Percentiles rank a stretch among this genome's conserved stretches.
Evolutionary conservation across 2,113 vertebrate species (phyloP).

Genomic region (Stigmatopora nigra): DNA sequence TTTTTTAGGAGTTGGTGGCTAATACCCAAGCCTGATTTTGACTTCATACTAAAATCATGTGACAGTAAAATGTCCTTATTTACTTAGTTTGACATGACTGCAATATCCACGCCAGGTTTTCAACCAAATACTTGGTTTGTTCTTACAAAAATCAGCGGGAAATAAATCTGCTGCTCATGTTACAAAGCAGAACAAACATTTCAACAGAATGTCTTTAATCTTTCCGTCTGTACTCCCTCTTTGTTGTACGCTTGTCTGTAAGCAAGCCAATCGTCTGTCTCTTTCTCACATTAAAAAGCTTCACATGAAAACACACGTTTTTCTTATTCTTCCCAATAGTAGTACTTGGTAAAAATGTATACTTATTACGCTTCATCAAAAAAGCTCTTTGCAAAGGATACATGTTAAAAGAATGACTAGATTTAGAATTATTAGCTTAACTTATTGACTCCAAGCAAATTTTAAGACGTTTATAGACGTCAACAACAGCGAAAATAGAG

Average conservation of each 20-base stretch:
- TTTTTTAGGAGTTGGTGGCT: too few species aligned
- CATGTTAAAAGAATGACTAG: too few species aligned
- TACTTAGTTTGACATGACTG: neutral
- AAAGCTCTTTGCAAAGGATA: too few species aligned
- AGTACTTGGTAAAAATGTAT: too few species aligned
- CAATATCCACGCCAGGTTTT: neutral
- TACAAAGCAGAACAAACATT: constrained; percentile 22
- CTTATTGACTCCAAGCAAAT: too few species aligned
- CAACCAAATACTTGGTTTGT: neutral
- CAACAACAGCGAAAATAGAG: too few species aligned
- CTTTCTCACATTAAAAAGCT: neutral
- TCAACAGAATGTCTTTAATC: constrained; percentile 6
- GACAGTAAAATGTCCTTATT: neutral
- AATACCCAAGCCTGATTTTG: neutral
- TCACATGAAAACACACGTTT: neutral
- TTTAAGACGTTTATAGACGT: too few species aligned
- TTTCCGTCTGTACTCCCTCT: neutral
- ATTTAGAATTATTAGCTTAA: too few species aligned
- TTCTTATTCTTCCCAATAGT: neutral
- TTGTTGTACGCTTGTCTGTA: neutral
- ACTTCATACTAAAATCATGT: neutral
- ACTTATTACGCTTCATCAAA: too few species aligned
- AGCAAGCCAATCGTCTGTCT: neutral
- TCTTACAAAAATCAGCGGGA: constrained; percentile 8
- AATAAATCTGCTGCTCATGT: constrained; percentile 26